phyloP scores from a whole-genome alignment of 2,797 vertebrate species.

The Poeciliopsis turneri region DNA sequence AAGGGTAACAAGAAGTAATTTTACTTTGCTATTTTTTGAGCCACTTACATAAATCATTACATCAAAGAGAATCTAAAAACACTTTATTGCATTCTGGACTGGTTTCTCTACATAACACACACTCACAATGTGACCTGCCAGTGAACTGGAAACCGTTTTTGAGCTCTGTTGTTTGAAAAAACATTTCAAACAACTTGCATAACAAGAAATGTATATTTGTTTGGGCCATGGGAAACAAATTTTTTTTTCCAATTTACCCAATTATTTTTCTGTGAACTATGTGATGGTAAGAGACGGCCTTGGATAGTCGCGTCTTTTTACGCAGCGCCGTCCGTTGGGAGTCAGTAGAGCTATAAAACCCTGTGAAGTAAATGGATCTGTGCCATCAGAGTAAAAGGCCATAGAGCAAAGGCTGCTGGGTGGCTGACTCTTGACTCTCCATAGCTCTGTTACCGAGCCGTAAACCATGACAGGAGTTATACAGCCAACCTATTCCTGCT shows the following conservation, averaged over 20 bases:
- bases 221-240: not conserved
- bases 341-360: slow-evolving; percentile 10
- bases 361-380: slow-evolving; percentile 18
- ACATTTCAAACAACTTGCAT: not conserved
- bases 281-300: not conserved
- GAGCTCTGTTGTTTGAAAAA: not conserved
- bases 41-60: not conserved
- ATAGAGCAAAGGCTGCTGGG: slow-evolving; percentile 23
- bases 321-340: not conserved
- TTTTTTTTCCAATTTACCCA: not conserved
- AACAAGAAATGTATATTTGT: not conserved
- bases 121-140: slow-evolving; percentile 3
- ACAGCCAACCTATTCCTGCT: slow-evolving; percentile 43
- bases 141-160: slow-evolving; percentile 48
- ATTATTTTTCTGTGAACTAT: not conserved
- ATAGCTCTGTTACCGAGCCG: slow-evolving; percentile 50
- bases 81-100: not conserved
- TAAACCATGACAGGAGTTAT: slow-evolving; percentile 57
- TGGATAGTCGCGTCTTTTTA: slow-evolving; percentile 8
- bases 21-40: not conserved
- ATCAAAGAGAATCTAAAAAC: not conserved
- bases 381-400: slow-evolving; percentile 23
- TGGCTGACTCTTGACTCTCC: slow-evolving; percentile 43
- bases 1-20: not conserved
- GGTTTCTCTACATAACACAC: slow-evolving; percentile 14